Evolutionary conservation across 2,113 vertebrate species (phyloP).

Genomic region (Cyrtonyx montezumae): DNA sequence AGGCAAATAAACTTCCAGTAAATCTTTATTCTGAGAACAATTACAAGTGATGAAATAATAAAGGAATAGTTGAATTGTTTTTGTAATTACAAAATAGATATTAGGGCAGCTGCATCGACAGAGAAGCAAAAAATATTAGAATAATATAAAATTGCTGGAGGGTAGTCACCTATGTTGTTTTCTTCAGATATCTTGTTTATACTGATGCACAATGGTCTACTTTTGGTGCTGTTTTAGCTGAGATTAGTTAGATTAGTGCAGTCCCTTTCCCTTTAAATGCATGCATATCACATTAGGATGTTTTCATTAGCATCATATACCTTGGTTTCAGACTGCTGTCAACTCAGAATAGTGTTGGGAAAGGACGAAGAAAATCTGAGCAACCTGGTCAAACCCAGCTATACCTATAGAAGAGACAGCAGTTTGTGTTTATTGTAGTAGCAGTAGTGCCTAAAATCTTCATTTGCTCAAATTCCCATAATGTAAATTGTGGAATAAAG

Average conservation of each 20-base stretch:
- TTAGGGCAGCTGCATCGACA: neutral
- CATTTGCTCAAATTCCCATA: neutral
- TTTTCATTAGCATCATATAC: neutral
- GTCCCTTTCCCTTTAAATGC: neutral
- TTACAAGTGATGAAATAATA: neutral
- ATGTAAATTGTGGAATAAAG: neutral
- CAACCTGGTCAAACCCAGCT: neutral
- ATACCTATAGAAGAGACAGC: neutral
- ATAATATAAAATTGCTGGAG: neutral
- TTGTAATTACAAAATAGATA: accelerated
- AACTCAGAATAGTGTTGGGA: neutral
- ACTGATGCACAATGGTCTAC: neutral
- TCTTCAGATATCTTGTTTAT: neutral
- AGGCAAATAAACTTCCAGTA: neutral
- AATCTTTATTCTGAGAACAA: neutral
- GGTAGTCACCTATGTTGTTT: neutral
- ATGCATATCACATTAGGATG: neutral
- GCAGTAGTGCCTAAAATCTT: neutral
- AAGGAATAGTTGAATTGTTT: neutral
- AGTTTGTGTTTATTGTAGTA: neutral
- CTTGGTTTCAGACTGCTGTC: neutral
- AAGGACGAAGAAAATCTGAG: neutral
- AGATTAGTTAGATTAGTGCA: neutral
- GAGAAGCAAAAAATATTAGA: neutral
- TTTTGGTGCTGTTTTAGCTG: neutral